Evolutionary conservation across 2,888 invertebrate genomes (phyloP).

Genomic region (Drosophila mimica): DNA sequence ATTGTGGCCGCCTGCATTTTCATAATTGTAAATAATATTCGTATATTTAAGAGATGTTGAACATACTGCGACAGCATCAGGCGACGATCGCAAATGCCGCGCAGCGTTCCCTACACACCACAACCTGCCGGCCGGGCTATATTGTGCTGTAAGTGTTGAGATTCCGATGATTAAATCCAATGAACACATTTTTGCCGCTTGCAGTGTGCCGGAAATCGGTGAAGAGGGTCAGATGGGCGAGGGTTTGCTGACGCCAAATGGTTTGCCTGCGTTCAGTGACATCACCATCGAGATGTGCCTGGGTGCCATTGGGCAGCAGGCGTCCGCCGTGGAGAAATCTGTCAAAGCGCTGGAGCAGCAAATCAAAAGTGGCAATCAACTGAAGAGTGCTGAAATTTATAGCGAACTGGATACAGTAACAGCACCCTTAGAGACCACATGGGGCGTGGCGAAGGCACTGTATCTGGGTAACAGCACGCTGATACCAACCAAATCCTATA

Average conservation of each 20-base stretch:
- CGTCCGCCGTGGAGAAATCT: constrained; percentile 92
- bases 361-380: constrained; percentile 81
- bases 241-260: constrained; percentile 89
- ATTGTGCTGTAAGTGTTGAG: constrained; percentile 79
- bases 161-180: neutral
- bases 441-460: constrained; percentile 94
- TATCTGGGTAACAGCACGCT: constrained; percentile 92
- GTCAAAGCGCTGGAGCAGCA: constrained; percentile 89
- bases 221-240: constrained; percentile 92
- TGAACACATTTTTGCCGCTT: constrained; percentile 16
- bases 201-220: constrained; percentile 92
- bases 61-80: constrained; percentile 67
- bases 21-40: constrained; percentile 55
- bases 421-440: constrained; percentile 91
- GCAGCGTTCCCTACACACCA: constrained; percentile 66
- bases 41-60: constrained; percentile 64
- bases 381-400: constrained; percentile 88
- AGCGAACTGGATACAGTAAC: constrained; percentile 91
- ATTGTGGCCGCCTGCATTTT: constrained; percentile 46
- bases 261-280: constrained; percentile 92
- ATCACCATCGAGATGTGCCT: constrained; percentile 94
- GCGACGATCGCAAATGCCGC: constrained; percentile 46
- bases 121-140: constrained; percentile 68
- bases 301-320: constrained; percentile 92
- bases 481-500: constrained; percentile 92